Evolutionary conservation across 2,113 vertebrate genomes (phyloP), one percentile per base, ranked within the genome.

Genomic region (Cryptotis parvus): DNA sequence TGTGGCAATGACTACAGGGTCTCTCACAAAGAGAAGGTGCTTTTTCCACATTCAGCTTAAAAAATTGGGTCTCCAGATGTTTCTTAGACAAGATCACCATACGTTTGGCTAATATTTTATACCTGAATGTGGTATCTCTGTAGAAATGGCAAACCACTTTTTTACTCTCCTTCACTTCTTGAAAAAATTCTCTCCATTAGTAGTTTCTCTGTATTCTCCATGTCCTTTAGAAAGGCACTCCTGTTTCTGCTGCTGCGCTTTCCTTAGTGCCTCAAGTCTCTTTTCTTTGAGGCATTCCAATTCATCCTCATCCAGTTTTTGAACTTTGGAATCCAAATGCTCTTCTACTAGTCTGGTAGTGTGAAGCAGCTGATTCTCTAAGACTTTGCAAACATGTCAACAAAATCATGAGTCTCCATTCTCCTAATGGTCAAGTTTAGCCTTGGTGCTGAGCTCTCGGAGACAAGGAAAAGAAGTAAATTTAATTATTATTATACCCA

Each of bases 71-170:
- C 96, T 99, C 99, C 27, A 99, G 78, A 4, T 99, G 99, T 93
- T 99, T 99, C 97, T 99, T 99, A 80, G 99, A 98, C 97, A 99
- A 49, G 72, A 98, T 93, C 63, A 96, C 95, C 97, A 99, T 97
- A 95, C 99, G 99, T 96, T 98, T 99, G 97, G 99, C 99, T 84
- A 99, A 39, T 97, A 99, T 99, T 97, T 99, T 98, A 90, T 97
- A 99, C 99, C 99, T 99, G 97, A 99, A 98, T 0, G 99, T 99
- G 39, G 99, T 98, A 87, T 98, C 99, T 98, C 93, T 99, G 95
- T 99, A 99, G 98, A 99, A 99, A 97, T 99, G 99, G 94, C 99
- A 99, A 96, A 99, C 98, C 39, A 99, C 99, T 2, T 99, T 99
- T 97, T 99, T 99, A 97, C 98, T 99, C 35, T 99, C 99, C 96